These are phyloP conservation scores for Hermaeophaga mercurialis DNA, from an alignment of 2,888 invertebrate species.

Conservation along the genomic window DNA sequence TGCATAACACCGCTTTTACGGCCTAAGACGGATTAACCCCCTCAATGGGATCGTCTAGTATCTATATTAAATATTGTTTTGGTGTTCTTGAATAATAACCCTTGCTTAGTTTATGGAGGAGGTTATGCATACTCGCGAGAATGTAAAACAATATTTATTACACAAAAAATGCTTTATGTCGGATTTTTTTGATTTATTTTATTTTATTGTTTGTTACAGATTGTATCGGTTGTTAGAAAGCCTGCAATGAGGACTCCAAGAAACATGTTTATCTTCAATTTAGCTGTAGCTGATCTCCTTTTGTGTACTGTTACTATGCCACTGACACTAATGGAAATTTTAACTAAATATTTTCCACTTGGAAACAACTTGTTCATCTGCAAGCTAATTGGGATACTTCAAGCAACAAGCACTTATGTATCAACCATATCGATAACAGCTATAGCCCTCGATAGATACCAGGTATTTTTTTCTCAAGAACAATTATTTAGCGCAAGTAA, in stretches of 20 bases:
- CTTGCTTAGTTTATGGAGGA: no score
- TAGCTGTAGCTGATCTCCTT: constrained; percentile 83
- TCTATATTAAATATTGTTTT: no score
- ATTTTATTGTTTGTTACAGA: constrained; percentile 47
- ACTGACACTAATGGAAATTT: constrained; percentile 83
- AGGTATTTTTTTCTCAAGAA: no score
- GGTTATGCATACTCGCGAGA: no score
- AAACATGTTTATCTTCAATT: constrained; percentile 92
- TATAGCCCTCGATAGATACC: constrained; percentile 84
- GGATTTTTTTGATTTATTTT: neutral
- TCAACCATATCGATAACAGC: constrained; percentile 94
- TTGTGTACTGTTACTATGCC: constrained; percentile 91
- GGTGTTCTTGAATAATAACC: no score
- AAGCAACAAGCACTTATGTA: constrained; percentile 90
- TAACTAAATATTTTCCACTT: constrained; percentile 85
- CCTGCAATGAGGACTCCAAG: constrained; percentile 88
- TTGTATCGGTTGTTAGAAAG: constrained; percentile 74
- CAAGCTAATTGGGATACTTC: constrained; percentile 84
- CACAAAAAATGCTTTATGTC: neutral
- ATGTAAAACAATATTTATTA: neutral
- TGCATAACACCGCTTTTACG: no score
- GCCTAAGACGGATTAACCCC: no score
- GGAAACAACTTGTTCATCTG: constrained; percentile 79
- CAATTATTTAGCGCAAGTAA: no score
- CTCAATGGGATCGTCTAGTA: no score